Evolutionary conservation across 2,797 vertebrate genomes (phyloP).

Genomic region (Betta splendens): DNA sequence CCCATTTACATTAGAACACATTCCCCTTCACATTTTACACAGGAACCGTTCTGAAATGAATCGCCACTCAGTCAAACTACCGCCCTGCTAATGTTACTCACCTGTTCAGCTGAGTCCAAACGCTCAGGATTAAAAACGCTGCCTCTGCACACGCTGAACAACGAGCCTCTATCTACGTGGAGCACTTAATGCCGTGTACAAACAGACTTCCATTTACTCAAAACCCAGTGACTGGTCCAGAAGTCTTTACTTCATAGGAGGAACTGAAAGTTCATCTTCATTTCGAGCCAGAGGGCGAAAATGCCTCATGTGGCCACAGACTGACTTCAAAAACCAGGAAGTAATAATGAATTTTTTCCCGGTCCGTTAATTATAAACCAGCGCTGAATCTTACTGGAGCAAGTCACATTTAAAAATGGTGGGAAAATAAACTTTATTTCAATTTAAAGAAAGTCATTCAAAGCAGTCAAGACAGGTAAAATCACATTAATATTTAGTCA

Average conservation of each 20-base stretch:
- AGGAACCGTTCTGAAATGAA: too few relatives aligned
- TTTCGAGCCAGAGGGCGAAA: conserved; percentile 36
- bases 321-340: conserved; percentile 64
- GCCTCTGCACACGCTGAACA: neutral
- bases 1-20: neutral
- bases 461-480: neutral
- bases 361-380: neutral
- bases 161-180: rapidly evolving
- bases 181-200: neutral
- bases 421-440: conserved; percentile 53
- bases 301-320: conserved; percentile 61
- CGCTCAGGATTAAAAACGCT: neutral
- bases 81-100: conserved; percentile 29
- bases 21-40: too few relatives aligned
- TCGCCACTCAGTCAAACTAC: neutral
- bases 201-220: neutral
- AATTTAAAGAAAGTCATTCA: neutral
- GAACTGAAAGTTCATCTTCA: conserved; percentile 74
- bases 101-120: conserved; percentile 34
- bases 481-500: conserved; percentile 29
- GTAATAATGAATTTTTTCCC: conserved; percentile 11
- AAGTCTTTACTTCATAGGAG: conserved; percentile 22
- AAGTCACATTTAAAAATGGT: too few relatives aligned
- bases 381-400: neutral
- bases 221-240: rapidly evolving